These are phyloP conservation scores for Tetramorium simillimum DNA, from an alignment of 1,140 invertebrate genomes.

Conservation along the genomic window DNA sequence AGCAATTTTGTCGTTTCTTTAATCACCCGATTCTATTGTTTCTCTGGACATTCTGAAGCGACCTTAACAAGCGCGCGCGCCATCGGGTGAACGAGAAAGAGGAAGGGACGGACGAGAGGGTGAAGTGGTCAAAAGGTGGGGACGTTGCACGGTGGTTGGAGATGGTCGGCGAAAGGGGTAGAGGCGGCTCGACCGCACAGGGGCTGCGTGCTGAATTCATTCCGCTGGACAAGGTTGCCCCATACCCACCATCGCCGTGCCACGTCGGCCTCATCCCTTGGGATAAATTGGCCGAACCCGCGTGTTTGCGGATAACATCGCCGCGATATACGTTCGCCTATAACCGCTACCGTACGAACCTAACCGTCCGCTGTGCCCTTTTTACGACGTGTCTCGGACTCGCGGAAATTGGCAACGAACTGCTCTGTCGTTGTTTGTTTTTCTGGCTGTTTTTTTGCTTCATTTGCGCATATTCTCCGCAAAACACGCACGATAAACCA, in stretches of 20 bases:
- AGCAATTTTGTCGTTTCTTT: conserved; percentile 26
- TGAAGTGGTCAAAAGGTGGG: conserved; percentile 59
- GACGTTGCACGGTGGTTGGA: conserved; percentile 62
- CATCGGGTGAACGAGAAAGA: conserved; percentile 21
- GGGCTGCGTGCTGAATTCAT: conserved; percentile 82
- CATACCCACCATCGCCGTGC: conserved; percentile 73
- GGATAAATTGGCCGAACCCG: conserved; percentile 84
- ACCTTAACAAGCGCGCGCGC: conserved; percentile 58
- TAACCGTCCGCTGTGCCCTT: conserved; percentile 71
- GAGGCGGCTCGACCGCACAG: conserved; percentile 73
- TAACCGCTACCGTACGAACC: conserved; percentile 69
- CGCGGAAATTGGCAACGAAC: conserved; percentile 79
- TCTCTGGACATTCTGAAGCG: conserved; percentile 52
- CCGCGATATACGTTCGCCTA: conserved; percentile 80
- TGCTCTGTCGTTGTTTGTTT: conserved; percentile 63
- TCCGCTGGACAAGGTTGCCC: conserved; percentile 80
- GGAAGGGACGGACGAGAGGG: conserved; percentile 47
- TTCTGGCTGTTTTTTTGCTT: conserved; percentile 9
- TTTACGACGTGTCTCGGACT: conserved; percentile 73
- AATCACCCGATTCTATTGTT: conserved; percentile 32
- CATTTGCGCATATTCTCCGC: conserved; percentile 2
- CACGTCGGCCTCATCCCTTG: conserved; percentile 80
- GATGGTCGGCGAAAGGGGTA: conserved; percentile 66
- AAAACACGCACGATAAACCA: conserved; percentile 60
- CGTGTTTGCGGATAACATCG: conserved; percentile 84